phyloP scores from a whole-genome alignment of 2,888 invertebrate species.

The Xestia rhomboidea region DNA sequence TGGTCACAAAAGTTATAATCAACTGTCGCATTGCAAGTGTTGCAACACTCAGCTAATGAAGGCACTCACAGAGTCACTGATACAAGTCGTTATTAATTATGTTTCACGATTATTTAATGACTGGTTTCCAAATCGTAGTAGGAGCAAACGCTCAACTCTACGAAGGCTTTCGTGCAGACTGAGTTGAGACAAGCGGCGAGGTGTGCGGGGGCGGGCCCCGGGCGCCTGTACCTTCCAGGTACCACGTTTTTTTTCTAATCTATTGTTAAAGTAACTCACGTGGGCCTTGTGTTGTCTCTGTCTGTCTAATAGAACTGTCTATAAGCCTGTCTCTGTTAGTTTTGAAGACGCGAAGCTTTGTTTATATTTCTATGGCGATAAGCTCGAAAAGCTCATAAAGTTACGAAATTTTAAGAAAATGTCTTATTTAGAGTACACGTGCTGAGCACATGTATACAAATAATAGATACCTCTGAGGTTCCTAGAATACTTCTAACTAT shows the following conservation, averaged over 20 bases:
- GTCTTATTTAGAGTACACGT: conserved; percentile 73
- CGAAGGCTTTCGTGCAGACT: conserved; percentile 83
- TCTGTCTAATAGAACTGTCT: conserved; percentile 67
- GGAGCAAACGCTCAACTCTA: conserved; percentile 74
- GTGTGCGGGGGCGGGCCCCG: conserved; percentile 80
- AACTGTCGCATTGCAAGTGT: conserved; percentile 74
- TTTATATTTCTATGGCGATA: conserved; percentile 85
- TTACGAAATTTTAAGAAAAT: conserved; percentile 75
- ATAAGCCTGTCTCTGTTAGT: conserved; percentile 73
- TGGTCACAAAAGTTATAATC: conserved; percentile 71
- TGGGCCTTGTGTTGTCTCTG: conserved; percentile 81
- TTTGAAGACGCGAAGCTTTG: conserved; percentile 78
- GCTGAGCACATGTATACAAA: conserved; percentile 71
- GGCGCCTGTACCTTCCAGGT: conserved; percentile 86
- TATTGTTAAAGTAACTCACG: conserved; percentile 89
- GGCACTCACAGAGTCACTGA: conserved; percentile 61
- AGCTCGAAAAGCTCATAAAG: conserved; percentile 72
- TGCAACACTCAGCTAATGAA: conserved; percentile 73
- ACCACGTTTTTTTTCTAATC: conserved; percentile 84
- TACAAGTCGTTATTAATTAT: conserved; percentile 72
- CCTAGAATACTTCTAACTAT: neutral
- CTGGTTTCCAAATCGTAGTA: conserved; percentile 47
- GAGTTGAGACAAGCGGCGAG: conserved; percentile 73
- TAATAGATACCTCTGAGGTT: conserved; percentile 1
- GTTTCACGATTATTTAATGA: conserved; percentile 51